Evolutionary conservation across 2,888 invertebrate species (phyloP), one percentile per base, ranked within the genome.

Genomic region (Bombylius major): DNA sequence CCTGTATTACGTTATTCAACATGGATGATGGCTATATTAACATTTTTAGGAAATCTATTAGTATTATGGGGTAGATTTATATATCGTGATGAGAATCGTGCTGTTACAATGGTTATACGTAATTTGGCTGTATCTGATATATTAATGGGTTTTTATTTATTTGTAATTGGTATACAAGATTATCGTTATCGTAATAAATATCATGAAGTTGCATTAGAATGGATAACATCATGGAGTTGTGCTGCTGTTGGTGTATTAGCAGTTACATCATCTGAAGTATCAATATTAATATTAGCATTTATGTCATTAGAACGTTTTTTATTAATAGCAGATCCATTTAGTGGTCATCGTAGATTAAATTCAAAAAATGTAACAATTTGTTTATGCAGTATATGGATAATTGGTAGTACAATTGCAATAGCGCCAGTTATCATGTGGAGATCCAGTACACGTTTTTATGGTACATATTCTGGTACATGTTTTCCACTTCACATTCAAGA

Each of bases 401-500:
- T 78, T 49, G 83, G 82, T 11, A 68, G 80, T 39, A 72, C 75
- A 2, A 69, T 85, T 50, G 82, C 85, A 1, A 67, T 83, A n/a
- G 73, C 81, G n/a, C 86, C 86, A 49, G 80, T 77, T 4, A 67
- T 82, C 34, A 74, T 80, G 47, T 83, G 82, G 81, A 71, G 75
- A 51, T 78, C 78, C 49, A 79, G 78, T 56, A 79, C 78, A 0
- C 74, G 76, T 60, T 84, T 82, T 69, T 85, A 84, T 67, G 84
- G 84, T 13, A 77, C 78, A 31, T 70, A 74, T 53, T 82, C 82
- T 54, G 82, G 83, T 49, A 79, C 85, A 64, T 86, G 86, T 62
- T 82, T 86, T 63, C 86, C 86, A 1, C 69, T 86, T 32, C 83
- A 85, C 67, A 80, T 86, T 58, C 81, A 82, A 59, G 83, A 86